Conservation (phyloP, 2,113 vertebrate species). For the Hippolais icterina region DNA sequence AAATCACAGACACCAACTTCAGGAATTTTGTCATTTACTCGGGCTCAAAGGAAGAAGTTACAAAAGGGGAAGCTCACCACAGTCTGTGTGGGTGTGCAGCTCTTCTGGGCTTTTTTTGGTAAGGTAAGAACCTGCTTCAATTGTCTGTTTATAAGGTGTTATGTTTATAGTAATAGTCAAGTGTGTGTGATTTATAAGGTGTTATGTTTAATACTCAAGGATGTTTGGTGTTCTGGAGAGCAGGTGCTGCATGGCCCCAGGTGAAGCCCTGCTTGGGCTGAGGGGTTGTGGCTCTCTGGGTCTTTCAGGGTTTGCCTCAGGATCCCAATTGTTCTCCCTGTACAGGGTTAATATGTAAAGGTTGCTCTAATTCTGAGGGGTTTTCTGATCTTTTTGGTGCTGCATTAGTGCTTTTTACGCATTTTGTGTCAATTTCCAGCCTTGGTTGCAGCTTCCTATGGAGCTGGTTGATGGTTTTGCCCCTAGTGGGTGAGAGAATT, state of each 20-base stretch:
- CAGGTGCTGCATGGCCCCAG: neutral
- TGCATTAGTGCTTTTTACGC: neutral
- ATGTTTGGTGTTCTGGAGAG: no score
- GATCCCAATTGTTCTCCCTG: no score
- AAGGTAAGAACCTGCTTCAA: neutral
- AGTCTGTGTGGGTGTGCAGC: no score
- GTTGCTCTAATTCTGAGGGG: neutral
- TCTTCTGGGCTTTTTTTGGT: neutral
- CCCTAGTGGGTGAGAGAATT: neutral
- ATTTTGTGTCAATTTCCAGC: neutral
- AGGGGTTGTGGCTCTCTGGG: neutral
- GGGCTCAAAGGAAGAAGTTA: no score
- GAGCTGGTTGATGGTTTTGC: neutral
- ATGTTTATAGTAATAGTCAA: neutral
- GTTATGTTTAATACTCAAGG: neutral
- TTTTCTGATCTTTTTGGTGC: neutral
- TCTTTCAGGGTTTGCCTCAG: neutral
- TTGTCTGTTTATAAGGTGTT: neutral
- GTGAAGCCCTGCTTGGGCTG: neutral
- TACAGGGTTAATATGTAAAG: no score
- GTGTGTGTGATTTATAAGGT: no score
- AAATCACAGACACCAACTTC: no score
- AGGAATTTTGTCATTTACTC: no score
- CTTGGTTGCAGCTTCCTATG: neutral
- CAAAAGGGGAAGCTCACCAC: no score